Conservation (phyloP, 2,888 invertebrate species). For the Spodoptera picta region DNA sequence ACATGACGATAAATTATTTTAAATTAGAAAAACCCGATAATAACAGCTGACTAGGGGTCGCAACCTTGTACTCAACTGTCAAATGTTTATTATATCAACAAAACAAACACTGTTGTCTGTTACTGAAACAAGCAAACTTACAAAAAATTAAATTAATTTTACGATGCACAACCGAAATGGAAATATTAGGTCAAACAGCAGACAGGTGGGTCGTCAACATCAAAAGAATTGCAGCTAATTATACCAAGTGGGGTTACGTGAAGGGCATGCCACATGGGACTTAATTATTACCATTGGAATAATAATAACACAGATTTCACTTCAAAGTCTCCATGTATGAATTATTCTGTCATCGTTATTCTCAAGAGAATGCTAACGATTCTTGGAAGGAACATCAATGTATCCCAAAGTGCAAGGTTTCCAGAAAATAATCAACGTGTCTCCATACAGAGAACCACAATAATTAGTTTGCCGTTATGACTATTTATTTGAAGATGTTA, state of each 20-base stretch:
- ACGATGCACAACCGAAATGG: slow-evolving; percentile 9
- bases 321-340: slow-evolving; percentile 22
- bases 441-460: slow-evolving; percentile 24
- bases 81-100: not conserved
- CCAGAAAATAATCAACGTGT: slow-evolving; percentile 17
- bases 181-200: slow-evolving; percentile 31
- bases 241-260: slow-evolving; percentile 35
- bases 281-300: slow-evolving; percentile 11
- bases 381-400: slow-evolving; percentile 36
- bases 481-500: slow-evolving; percentile 48
- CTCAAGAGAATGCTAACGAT: slow-evolving; percentile 22
- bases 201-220: slow-evolving; percentile 40
- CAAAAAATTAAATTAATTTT: slow-evolving; percentile 3
- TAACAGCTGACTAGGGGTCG: too few species aligned
- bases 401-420: slow-evolving; percentile 32
- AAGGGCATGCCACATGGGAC: slow-evolving; percentile 25
- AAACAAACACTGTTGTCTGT: not conserved
- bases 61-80: not conserved
- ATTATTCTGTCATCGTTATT: slow-evolving; percentile 17
- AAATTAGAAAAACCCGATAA: too few species aligned
- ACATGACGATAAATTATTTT: too few species aligned
- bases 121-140: slow-evolving; percentile 5
- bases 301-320: slow-evolving; percentile 16
- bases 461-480: slow-evolving; percentile 36
- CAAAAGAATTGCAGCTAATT: slow-evolving; percentile 32